Percentiles rank a stretch among this genome's conserved stretches.
Conservation (phyloP, 2,888 invertebrate species). For the Chalcis sispes region DNA sequence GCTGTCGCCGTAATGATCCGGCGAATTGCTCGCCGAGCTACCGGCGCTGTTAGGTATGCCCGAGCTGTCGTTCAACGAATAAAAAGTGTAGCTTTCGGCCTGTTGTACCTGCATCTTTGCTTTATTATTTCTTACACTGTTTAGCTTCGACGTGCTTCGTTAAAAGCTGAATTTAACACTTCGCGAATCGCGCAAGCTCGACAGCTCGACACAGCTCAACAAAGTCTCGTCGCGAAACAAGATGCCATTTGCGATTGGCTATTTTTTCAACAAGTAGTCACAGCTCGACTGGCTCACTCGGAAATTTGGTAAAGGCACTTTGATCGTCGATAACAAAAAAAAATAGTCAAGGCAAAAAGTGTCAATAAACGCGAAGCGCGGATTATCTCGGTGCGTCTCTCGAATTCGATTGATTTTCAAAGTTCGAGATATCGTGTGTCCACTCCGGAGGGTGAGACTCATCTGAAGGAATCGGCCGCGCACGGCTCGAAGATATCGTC, state of each 20-base stretch:
- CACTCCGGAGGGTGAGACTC: slow-evolving; percentile 11
- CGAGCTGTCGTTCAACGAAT: slow-evolving; percentile 67
- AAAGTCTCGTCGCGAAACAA: too few relatives aligned
- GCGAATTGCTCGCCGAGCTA: slow-evolving; percentile 71
- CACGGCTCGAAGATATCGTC: slow-evolving; percentile 6
- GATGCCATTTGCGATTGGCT: too few relatives aligned
- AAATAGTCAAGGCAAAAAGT: not conserved
- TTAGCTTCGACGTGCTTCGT: too few relatives aligned
- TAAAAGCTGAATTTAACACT: too few relatives aligned
- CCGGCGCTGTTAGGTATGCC: slow-evolving; percentile 70
- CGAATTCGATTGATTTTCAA: not conserved
- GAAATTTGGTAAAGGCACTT: not conserved
- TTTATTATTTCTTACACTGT: too few relatives aligned
- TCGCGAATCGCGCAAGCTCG: not conserved
- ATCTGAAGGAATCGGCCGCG: slow-evolving; percentile 9
- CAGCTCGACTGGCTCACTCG: not conserved
- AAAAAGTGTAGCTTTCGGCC: slow-evolving; percentile 48
- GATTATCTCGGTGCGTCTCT: not conserved
- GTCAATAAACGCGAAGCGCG: not conserved
- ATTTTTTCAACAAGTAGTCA: not conserved
- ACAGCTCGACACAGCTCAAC: not conserved
- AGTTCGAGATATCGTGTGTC: not conserved
- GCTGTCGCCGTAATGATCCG: slow-evolving; percentile 66
- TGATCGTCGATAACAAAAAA: not conserved
- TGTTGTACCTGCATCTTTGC: slow-evolving; percentile 65